Base-by-base conservation (phyloP, 2,797 vertebrate species). In the Calcarius lapponicus region DNA sequence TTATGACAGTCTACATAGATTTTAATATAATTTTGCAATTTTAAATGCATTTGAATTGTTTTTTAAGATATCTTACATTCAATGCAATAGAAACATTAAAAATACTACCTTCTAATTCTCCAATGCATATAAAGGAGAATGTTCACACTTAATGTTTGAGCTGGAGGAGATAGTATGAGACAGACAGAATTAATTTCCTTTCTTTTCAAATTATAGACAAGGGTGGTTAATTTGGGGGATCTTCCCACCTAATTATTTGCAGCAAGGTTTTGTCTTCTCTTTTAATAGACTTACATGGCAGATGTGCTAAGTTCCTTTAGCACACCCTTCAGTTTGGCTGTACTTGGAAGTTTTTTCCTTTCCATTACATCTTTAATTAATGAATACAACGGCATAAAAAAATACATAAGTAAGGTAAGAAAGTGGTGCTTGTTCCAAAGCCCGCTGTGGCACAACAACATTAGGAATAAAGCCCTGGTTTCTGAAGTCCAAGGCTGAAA, bases 111-210 rank as follows among this genome's bases (percentile, higher is more conserved):
- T 64, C 31, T 75, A 50, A 53, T 43, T 65, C 60, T 83, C 36
- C 78, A 84, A 6, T 40, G 60, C 20, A 76, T 22, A 43, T 40
- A 57, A 17, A 69, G 28, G 9, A 40, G 38, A 86, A 34, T 88
- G 73, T 51, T 96, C 62, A 70, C 42, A 47, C 5, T 38, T 65
- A 86, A 36, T 58, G 89, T 40, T 64, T 42, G 70, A 56, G 21
- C n/a, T 54, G 80, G 54, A 82, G 54, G 36, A 83, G 43, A 85
- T 42, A 18, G 70, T 32, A 66, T 11, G 19, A 95, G 50, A 86
- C 34, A 80, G 40, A 61, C 32, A 72, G n/a, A 65, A 92, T 78
- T 78, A 85, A 79, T 93, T 91, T 92, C 21, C 51, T 65, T 94
- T 80, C 45, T 84, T 82, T 93, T 70, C 40, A 47, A 50, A 85